Percentiles rank a stretch among this genome's conserved stretches.
These are phyloP conservation scores for Eilema caniola DNA, from an alignment of 2,888 invertebrate genomes.

Conservation along the genomic window DNA sequence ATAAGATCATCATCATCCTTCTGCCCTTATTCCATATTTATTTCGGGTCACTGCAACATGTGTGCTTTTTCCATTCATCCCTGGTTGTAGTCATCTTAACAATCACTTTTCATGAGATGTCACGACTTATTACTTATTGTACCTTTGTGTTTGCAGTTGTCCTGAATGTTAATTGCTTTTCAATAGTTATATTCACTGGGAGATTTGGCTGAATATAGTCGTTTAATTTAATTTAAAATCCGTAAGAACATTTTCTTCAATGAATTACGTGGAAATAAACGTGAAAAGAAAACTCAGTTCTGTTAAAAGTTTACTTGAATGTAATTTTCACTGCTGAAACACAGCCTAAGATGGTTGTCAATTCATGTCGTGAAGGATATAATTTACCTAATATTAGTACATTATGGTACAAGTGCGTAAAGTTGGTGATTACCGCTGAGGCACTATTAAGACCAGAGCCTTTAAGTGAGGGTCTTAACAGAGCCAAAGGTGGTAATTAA, in stretches of 20 bases:
- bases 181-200: neutral
- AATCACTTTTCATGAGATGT: neutral
- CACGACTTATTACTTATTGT: neutral
- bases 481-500: too few relatives aligned
- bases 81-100: too few relatives aligned
- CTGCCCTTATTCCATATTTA: too few relatives aligned
- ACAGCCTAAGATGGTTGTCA: neutral
- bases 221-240: too few relatives aligned
- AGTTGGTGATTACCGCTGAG: too few relatives aligned
- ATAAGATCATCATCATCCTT: neutral
- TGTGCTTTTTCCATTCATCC: too few relatives aligned
- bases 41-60: too few relatives aligned
- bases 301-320: too few relatives aligned
- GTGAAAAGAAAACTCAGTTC: neutral
- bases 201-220: too few relatives aligned
- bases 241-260: neutral
- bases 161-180: neutral
- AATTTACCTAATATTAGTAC: neutral
- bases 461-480: too few relatives aligned
- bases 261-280: neutral
- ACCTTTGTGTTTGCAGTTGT: neutral
- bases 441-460: too few relatives aligned
- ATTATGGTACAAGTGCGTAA: too few relatives aligned
- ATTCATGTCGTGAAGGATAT: neutral
- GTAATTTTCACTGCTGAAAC: neutral